Evolutionary conservation across 1,140 invertebrate genomes (phyloP).

Genomic region (Phocides pigmalion): DNA sequence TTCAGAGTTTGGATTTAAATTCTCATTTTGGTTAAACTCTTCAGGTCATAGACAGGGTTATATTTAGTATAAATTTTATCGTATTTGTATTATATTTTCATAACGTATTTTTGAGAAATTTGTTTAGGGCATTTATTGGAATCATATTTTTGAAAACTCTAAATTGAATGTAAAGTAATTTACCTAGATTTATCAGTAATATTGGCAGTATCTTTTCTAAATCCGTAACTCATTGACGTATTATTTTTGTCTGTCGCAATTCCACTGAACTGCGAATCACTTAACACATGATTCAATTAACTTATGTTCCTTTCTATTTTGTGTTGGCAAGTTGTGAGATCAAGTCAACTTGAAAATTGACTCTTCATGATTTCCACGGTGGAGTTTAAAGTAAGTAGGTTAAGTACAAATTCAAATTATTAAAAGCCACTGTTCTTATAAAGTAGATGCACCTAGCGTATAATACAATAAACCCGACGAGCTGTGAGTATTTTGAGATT

Average conservation of each 20-base stretch:
- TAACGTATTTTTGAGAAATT: slow-evolving; percentile 82
- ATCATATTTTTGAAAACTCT: slow-evolving; percentile 82
- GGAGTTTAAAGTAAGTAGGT: slow-evolving; percentile 75
- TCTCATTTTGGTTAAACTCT: slow-evolving; percentile 76
- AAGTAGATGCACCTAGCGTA: slow-evolving; percentile 82
- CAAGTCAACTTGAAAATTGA: slow-evolving; percentile 31
- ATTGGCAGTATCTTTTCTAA: slow-evolving; percentile 57
- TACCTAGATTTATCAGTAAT: slow-evolving; percentile 70
- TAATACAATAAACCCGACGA: slow-evolving; percentile 83
- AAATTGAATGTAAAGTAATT: slow-evolving; percentile 75
- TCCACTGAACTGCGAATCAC: slow-evolving; percentile 14
- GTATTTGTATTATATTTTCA: slow-evolving; percentile 84
- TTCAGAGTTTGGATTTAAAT: slow-evolving; percentile 72
- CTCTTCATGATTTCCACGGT: slow-evolving; percentile 63
- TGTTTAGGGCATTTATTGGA: slow-evolving; percentile 82
- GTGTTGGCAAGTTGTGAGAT: slow-evolving; percentile 29
- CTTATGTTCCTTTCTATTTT: slow-evolving; percentile 22
- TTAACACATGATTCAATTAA: slow-evolving; percentile 26
- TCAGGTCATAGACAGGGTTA: slow-evolving; percentile 84
- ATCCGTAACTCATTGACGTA: slow-evolving; percentile 48
- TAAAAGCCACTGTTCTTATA: slow-evolving; percentile 83
- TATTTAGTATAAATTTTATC: slow-evolving; percentile 84
- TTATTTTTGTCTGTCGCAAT: slow-evolving; percentile 24
- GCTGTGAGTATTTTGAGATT: slow-evolving; percentile 84
- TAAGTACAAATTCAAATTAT: slow-evolving; percentile 84